These are phyloP conservation scores for Chironomus riparius DNA, from an alignment of 2,888 invertebrate species.

Conservation along the genomic window DNA sequence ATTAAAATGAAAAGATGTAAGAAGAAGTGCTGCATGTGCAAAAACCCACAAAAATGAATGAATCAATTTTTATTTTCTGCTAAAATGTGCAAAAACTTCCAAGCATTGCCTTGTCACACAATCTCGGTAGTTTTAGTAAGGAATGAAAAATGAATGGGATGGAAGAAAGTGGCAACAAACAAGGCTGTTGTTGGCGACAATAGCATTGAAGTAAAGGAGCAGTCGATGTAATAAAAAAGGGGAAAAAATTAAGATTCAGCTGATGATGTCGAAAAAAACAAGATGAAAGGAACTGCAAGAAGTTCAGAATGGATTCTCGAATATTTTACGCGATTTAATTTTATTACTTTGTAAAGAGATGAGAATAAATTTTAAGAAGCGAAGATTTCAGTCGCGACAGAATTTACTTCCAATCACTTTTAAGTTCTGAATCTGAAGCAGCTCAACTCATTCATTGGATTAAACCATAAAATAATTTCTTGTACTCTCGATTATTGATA, in stretches of 20 bases:
- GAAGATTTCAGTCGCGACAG: neutral
- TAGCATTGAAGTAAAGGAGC: too few relatives aligned
- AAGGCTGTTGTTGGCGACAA: neutral
- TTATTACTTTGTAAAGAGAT: neutral
- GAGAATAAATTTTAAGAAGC: neutral
- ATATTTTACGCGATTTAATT: neutral
- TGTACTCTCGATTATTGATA: too few relatives aligned
- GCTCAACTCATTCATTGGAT: too few relatives aligned
- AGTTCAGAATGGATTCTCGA: neutral
- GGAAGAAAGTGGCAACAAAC: too few relatives aligned
- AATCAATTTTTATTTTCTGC: neutral
- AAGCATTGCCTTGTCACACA: neutral
- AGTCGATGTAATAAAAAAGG: neutral
- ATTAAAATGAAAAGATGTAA: neutral
- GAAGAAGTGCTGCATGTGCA: neutral
- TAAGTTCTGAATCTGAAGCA: neutral
- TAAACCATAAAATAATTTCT: too few relatives aligned
- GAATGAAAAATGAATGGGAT: neutral
- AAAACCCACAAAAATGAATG: neutral
- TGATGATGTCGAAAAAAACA: neutral
- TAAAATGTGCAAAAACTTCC: neutral
- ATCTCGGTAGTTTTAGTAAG: neutral
- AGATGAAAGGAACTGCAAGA: neutral
- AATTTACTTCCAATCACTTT: neutral
- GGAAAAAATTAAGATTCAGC: neutral